Percentiles rank a stretch among this genome's conserved stretches.
phyloP scores from a whole-genome alignment of 2,888 invertebrate genomes.

The Tetranychus piercei region DNA sequence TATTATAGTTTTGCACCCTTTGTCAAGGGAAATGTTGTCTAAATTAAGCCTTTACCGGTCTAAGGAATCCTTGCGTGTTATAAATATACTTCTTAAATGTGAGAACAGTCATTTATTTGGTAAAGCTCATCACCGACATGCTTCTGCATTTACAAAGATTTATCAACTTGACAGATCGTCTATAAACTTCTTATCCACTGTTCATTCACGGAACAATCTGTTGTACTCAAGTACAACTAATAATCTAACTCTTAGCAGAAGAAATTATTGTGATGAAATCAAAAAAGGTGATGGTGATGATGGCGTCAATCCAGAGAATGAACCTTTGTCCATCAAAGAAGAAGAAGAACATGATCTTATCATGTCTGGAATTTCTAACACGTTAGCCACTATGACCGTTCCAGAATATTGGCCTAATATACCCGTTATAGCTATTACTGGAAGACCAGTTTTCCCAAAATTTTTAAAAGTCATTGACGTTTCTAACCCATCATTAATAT shows the following conservation, averaged over 20 bases:
- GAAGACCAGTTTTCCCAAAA: slow-evolving; percentile 90
- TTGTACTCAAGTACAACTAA: background rate
- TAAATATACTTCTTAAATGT: background rate
- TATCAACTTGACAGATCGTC: background rate
- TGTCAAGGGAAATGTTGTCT: background rate
- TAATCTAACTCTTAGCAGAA: background rate
- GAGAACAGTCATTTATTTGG: background rate
- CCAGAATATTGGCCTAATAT: slow-evolving; percentile 93
- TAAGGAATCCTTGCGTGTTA: background rate
- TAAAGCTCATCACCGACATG: background rate
- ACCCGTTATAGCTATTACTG: slow-evolving; percentile 76
- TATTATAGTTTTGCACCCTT: background rate
- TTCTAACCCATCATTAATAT: slow-evolving; percentile 45
- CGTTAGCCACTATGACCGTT: slow-evolving; percentile 36
- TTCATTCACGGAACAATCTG: background rate
- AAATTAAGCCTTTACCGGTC: background rate
- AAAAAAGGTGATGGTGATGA: background rate
- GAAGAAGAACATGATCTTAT: slow-evolving; percentile 1
- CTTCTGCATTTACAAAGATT: background rate
- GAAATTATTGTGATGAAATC: background rate
- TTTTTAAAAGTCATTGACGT: slow-evolving; percentile 88
- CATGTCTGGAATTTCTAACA: background rate
- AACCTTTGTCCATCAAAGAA: background rate
- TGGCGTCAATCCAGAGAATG: background rate
- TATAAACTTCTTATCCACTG: background rate